phyloP scores from a whole-genome alignment of 2,888 invertebrate genomes.

The Colletes collaris region DNA sequence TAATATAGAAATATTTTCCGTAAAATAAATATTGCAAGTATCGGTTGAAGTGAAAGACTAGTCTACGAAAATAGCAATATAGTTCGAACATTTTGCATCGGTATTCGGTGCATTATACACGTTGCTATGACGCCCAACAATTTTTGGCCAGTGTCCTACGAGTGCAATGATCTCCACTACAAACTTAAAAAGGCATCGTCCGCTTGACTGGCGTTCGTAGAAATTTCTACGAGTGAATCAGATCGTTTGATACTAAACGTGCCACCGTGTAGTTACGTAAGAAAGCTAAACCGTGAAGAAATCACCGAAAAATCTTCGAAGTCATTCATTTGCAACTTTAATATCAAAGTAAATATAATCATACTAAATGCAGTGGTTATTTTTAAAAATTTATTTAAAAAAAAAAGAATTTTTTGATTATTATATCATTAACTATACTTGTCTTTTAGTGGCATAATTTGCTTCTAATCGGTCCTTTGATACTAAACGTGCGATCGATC shows the following conservation, averaged over 20 bases:
- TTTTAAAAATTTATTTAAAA: too few relatives aligned
- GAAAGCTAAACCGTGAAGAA: neutral
- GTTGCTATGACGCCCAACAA: neutral
- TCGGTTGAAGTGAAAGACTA: neutral
- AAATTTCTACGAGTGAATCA: slow-evolving; percentile 10
- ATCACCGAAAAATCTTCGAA: slow-evolving; percentile 1
- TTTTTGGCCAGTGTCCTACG: slow-evolving; percentile 11
- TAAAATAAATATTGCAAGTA: too few relatives aligned
- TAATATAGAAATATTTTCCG: too few relatives aligned
- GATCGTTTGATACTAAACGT: neutral
- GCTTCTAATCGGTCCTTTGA: too few relatives aligned
- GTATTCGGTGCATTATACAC: neutral
- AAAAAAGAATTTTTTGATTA: too few relatives aligned
- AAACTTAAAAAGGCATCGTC: slow-evolving; percentile 9
- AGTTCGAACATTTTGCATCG: neutral
- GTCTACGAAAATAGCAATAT: neutral
- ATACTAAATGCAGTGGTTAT: too few relatives aligned
- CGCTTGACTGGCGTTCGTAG: neutral
- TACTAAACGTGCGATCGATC: too few relatives aligned
- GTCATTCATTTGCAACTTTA: neutral
- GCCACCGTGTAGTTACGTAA: slow-evolving; percentile 6
- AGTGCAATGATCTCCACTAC: slow-evolving; percentile 17
- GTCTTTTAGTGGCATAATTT: too few relatives aligned
- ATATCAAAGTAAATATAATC: too few relatives aligned
- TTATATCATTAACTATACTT: too few relatives aligned